These are phyloP conservation scores for Toxotes jaculatrix DNA, from an alignment of 2,113 vertebrate genomes.

Conservation along the genomic window DNA sequence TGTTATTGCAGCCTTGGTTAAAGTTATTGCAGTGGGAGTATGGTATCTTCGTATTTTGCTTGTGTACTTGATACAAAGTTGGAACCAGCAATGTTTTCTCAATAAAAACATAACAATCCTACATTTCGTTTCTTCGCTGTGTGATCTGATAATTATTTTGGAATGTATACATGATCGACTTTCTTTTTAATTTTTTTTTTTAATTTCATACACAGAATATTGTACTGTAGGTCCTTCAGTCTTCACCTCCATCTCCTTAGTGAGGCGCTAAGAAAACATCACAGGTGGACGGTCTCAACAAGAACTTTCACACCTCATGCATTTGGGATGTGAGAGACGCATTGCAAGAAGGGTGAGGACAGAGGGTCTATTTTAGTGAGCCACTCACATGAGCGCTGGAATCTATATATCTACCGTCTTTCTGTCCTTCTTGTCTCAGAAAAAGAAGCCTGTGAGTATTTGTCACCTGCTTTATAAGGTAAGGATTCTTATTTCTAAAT, in stretches of 20 bases:
- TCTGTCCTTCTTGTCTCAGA: conserved; percentile 56
- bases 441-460: conserved; percentile 55
- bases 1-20: background rate
- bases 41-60: background rate
- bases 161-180: background rate
- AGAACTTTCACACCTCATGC: conserved; percentile 66
- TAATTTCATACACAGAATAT: background rate
- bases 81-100: background rate
- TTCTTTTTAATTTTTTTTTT: background rate
- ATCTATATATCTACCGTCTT: conserved; percentile 79
- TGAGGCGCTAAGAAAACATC: conserved; percentile 19
- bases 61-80: background rate
- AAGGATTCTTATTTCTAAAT: conserved; percentile 54
- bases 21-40: background rate
- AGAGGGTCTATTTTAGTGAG: conserved; percentile 80
- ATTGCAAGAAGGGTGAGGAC: conserved; percentile 70
- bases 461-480: conserved; percentile 60
- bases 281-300: conserved; percentile 28
- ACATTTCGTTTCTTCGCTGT: conserved; percentile 2
- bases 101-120: conserved; percentile 25
- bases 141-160: background rate
- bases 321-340: conserved; percentile 40
- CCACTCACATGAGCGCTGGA: conserved; percentile 76
- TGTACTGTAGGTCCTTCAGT: conserved; percentile 1
- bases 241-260: background rate